Evolutionary conservation across 2,888 invertebrate species (phyloP).

Genomic region (Melieria omissa): DNA sequence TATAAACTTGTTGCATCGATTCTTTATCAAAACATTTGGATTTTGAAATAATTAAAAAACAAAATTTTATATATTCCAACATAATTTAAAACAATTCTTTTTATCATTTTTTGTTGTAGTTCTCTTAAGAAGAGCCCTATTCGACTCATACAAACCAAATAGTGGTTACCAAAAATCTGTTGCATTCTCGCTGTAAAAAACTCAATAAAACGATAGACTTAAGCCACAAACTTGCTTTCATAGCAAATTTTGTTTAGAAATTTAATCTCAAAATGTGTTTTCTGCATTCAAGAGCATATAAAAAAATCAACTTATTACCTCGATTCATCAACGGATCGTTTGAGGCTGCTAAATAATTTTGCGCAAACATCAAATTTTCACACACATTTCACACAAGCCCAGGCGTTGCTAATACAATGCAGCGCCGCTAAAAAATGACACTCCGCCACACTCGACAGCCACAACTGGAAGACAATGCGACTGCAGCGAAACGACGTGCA

Average conservation of each 20-base stretch:
- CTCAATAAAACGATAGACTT: conserved; percentile 53
- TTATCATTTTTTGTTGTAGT: neutral
- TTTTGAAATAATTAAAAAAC: neutral
- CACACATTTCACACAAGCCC: neutral
- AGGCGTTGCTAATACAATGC: neutral
- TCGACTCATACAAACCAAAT: conserved; percentile 10
- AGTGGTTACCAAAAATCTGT: neutral
- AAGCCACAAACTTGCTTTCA: conserved; percentile 48
- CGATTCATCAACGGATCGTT: neutral
- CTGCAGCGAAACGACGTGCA: too few species aligned
- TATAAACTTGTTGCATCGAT: neutral
- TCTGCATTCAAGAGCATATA: neutral
- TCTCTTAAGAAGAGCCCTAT: conserved; percentile 6
- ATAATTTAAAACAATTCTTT: neutral
- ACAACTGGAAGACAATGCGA: neutral
- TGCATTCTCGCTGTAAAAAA: neutral
- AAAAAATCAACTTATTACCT: neutral
- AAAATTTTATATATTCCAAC: neutral
- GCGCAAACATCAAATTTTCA: neutral
- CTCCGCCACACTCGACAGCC: neutral
- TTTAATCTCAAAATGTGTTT: too few species aligned
- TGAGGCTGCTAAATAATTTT: conserved; percentile 31
- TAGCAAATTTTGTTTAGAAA: too few species aligned
- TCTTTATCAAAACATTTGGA: neutral
- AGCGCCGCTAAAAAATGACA: neutral